Evolutionary conservation across 35 echinoderm and acorn worm genomes (phyloP), one percentile per base, ranked within the genome.

Genomic region (Stichopus chloronotus): DNA sequence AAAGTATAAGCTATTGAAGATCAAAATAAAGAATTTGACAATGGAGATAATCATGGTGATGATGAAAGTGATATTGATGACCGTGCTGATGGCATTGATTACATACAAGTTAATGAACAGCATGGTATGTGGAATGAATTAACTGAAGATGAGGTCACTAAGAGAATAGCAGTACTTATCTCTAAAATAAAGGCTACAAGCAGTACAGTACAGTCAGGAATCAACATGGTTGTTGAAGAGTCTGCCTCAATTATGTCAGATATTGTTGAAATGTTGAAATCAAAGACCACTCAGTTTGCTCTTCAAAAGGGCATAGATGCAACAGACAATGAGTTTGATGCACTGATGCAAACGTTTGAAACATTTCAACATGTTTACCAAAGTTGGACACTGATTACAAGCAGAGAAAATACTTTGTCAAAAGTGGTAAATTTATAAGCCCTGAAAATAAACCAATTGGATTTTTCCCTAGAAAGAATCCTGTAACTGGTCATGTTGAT

Each of bases 171-270:
- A 8, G 14, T 61, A 10, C 4, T 61, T 61, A 61, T 61, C 30
- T 52, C 90, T 5, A 78, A 76, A 72, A 91, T 91, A 56, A 59
- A 91, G 25, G 23, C 90, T 13, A 30, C 88, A 12, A 90, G 88
- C 72, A 90, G 88, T 8, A 59, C 74, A n/a, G 88, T 90, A 17
- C 88, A 90, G 88, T 90, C 63, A 5, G 52, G 61, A 25, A 78
- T 90, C 6, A 76, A 90, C 22, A 90, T 90, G 88, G 88, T 72
- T 90, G 63, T 90, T 14, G 21, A 72, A 77, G 88, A 90, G 14
- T 72, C 6, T 14, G 12, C 88, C 6, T 14, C 11, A 5, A 30
- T 90, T 7, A 52, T 90, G 11, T 53, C 12, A 13, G 63, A 90
- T 53, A 55, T 76, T 5, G 14, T 90, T 77, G 14, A 56, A n/a